Evolutionary conservation across 1,140 invertebrate species (phyloP).

Genomic region (Patella vulgata): DNA sequence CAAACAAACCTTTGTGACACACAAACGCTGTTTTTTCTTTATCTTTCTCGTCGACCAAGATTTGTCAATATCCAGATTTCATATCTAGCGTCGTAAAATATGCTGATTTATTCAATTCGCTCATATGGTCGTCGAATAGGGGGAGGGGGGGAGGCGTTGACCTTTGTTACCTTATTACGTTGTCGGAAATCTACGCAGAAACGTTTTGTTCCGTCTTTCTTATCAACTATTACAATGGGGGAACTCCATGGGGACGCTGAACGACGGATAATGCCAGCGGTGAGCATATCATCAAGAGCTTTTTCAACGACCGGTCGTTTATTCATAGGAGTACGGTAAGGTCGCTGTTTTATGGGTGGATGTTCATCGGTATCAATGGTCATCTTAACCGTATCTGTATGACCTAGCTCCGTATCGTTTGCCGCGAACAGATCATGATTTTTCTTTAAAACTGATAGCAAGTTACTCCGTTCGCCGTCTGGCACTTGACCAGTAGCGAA

Average conservation of each 20-base stretch:
- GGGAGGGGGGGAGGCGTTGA: constrained; percentile 43
- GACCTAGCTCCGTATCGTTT: constrained; percentile 18
- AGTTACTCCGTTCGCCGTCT: not conserved
- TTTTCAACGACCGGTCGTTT: constrained; percentile 18
- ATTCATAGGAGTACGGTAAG: constrained; percentile 19
- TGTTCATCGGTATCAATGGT: constrained; percentile 27
- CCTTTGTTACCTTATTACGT: constrained; percentile 42
- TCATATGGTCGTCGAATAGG: constrained; percentile 47
- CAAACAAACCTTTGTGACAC: constrained; percentile 24
- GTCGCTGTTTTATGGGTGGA: constrained; percentile 23
- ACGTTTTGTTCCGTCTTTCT: constrained; percentile 39
- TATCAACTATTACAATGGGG: constrained; percentile 51
- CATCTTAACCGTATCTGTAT: constrained; percentile 27
- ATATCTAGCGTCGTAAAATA: constrained; percentile 44
- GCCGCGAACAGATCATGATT: constrained; percentile 13
- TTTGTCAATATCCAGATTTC: constrained; percentile 60
- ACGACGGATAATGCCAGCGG: constrained; percentile 38
- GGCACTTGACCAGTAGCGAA: not conserved
- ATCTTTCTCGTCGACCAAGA: constrained; percentile 53
- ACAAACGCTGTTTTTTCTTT: constrained; percentile 58
- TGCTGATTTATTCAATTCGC: constrained; percentile 24
- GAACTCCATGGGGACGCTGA: constrained; percentile 38
- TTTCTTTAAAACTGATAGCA: not conserved
- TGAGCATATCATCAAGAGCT: constrained; percentile 25
- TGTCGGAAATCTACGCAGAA: constrained; percentile 49